Base-by-base conservation (phyloP, 2,888 invertebrate genomes). In the Drosophila antonietae region DNA sequence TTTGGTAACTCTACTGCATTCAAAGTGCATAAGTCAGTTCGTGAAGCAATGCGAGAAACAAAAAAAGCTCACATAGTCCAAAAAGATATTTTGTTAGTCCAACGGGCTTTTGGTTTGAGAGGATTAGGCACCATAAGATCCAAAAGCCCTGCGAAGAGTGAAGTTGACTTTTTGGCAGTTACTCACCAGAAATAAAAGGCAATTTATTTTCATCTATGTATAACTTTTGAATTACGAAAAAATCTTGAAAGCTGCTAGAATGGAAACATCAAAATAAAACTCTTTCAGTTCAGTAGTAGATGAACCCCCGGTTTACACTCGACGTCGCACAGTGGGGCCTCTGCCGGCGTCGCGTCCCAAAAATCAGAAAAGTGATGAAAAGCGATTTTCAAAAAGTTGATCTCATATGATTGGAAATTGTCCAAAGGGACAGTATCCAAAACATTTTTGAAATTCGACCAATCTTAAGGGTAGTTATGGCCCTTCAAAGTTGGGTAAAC, bases 21-120 rank as follows among this genome's bases (percentile, higher is more conserved):
- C 77, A 77, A 74, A 87, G 74, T 87, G 84, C 87, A 85, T 83
- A 82, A 88, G 88, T 85, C 84, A 83, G 78, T 78, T 63, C 78
- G 75, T 77, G 72, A 81, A 72, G 66, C 75, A 59, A 53, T n/a
- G 28, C 69, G 52, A 51, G 68, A 49, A 52, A 67, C 28, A 33
- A 63, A 63, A 67, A 70, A 64, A 65, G 35, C 39, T 23, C 53
- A 62, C 63, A 64, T 66, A 31, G 67, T 57, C 62, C 37, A 23
- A 58, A 62, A 71, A 80, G 58, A 80, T 71, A 41, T 20, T 70
- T 72, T 69, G 64, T 72, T 68, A 74, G 73, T 74, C 61, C 67
- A 39, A 47, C 15, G 33, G 57, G 39, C 15, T 39, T 23, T 15
- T 15, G 33, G 37, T 23, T 12, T 47, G 20, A 8, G 39, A 10